Evolutionary conservation across 2,797 vertebrate genomes (phyloP), one percentile per base, ranked within the genome.

Genomic region (Enteromius thamalakanensis): DNA sequence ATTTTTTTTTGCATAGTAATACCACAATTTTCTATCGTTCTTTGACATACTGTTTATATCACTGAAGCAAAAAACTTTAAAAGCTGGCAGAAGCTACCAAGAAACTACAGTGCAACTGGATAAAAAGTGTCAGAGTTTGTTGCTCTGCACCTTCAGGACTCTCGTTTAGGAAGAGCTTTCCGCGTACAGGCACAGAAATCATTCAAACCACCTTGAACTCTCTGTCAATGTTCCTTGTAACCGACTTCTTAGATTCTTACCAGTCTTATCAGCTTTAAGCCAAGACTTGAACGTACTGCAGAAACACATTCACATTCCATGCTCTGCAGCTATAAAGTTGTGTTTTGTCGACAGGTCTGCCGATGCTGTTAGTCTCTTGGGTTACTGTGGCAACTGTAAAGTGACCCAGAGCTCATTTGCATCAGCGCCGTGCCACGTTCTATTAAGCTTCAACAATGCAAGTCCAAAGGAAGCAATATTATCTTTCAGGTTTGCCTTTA

Each of bases 401-500:
- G 64, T 69, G 72, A 67, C 62, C 17, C 7, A 76, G 74, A 32
- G 23, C 26, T 83, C 62, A 77, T 77, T 77, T 83, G 74, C 81
- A 77, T 83, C 65, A 60, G 65, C 0, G 1, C 65, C 6, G 49
- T 37, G 40, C 64, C 87, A 84, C 75, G 58, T 70, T 64, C 23
- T 0, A 88, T 90, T 88, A 92, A 92, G 87, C 68, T 76, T 32
- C 47, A 89, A 58, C 83, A 87, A 81, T 74, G 79, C 74, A 70
- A 85, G 58, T 86, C 42, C 86, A 49, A 67, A 88, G 64, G 45
- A 86, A 89, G 82, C 37, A 37, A 26, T 76, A 88, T 85, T 88
- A 84, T 76, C 60, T 81, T 65, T 85, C 77, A 32, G n/a, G 85
- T 60, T 82, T 79, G 87, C 89, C 80, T 91, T 93, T 90, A 90